These are phyloP conservation scores for Eulemur rubriventer DNA, from an alignment of 2,797 vertebrate species.

Conservation along the genomic window DNA sequence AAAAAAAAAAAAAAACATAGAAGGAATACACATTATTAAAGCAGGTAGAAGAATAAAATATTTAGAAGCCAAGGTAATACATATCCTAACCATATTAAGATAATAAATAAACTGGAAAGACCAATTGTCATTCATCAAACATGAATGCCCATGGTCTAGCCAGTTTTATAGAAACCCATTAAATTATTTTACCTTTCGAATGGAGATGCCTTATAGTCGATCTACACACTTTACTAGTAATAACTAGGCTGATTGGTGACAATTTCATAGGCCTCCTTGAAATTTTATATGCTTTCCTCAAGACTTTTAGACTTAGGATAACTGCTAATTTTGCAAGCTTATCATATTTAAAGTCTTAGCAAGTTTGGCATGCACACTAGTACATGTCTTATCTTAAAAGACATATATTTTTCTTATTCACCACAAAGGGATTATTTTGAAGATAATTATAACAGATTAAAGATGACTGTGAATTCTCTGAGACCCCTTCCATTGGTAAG, in stretches of 20 bases:
- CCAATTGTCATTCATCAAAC: neutral
- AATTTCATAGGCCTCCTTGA: neutral
- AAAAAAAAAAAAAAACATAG: neutral
- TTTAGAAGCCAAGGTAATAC: neutral
- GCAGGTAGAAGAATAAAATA: neutral
- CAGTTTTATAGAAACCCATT: neutral
- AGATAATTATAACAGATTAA: conserved; percentile 5
- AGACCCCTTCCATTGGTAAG: neutral
- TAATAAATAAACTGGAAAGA: neutral
- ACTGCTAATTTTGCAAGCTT: neutral
- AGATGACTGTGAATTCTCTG: neutral
- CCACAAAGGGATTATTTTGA: neutral
- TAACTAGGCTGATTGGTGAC: neutral
- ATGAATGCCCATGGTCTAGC: neutral
- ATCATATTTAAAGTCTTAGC: neutral
- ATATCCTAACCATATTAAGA: neutral
- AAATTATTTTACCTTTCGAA: conserved; percentile 25
- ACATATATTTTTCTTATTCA: neutral
- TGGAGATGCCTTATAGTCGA: neutral
- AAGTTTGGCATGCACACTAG: neutral
- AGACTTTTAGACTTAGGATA: neutral
- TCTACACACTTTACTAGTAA: neutral
- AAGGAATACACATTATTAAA: neutral
- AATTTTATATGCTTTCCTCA: neutral
- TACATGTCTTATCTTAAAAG: neutral